Conservation (phyloP, 2,888 invertebrate species). For the Argyresthia goedartella region DNA sequence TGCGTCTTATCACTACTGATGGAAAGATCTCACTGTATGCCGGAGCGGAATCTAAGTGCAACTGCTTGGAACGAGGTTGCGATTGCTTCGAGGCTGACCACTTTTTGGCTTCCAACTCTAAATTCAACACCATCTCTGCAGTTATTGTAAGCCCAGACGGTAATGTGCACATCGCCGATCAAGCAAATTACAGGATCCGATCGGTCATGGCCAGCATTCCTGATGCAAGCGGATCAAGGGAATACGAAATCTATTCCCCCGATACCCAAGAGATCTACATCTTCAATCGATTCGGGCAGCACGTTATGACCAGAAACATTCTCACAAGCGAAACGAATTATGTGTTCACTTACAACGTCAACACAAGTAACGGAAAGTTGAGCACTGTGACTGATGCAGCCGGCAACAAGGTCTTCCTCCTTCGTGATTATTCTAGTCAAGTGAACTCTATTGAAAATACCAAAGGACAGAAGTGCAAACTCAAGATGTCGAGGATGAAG, state of each 20-base stretch:
- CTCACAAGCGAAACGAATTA: constrained; percentile 95
- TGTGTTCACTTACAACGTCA: constrained; percentile 95
- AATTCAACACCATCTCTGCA: constrained; percentile 94
- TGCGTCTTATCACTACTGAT: constrained; percentile 92
- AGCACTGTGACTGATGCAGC: constrained; percentile 95
- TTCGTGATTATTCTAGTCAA: constrained; percentile 86
- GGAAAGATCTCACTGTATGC: constrained; percentile 95
- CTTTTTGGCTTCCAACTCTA: constrained; percentile 91
- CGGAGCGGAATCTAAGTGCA: constrained; percentile 94
- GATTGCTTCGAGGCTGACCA: constrained; percentile 94
- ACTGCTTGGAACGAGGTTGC: constrained; percentile 91
- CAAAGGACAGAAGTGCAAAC: constrained; percentile 90
- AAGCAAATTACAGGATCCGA: constrained; percentile 89
- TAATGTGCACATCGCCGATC: constrained; percentile 95
- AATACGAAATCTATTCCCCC: constrained; percentile 95
- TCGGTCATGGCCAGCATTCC: constrained; percentile 92
- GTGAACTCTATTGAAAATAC: constrained; percentile 96
- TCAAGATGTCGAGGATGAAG: constrained; percentile 93
- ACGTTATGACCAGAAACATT: constrained; percentile 93
- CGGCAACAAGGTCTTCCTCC: constrained; percentile 87
- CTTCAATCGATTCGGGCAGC: constrained; percentile 95
- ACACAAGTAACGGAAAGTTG: constrained; percentile 95
- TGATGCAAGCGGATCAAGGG: constrained; percentile 83
- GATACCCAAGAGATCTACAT: constrained; percentile 96
- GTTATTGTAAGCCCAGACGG: constrained; percentile 95